These are phyloP conservation scores for Cerastis leucographa DNA, from an alignment of 2,888 invertebrate species.

Conservation along the genomic window DNA sequence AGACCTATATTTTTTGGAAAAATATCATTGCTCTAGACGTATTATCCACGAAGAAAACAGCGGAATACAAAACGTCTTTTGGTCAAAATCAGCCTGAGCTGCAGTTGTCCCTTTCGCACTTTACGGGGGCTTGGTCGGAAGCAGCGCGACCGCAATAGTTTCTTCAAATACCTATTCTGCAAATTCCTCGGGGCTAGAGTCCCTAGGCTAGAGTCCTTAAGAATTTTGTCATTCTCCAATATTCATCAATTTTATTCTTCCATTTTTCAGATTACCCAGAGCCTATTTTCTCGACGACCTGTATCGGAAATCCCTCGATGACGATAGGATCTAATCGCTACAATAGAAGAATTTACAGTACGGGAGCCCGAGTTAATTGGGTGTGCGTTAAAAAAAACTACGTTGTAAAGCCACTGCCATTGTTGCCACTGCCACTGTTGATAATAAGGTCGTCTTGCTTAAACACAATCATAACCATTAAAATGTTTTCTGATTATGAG, in stretches of 20 bases:
- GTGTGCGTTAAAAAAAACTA: constrained; percentile 71
- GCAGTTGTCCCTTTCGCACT: no score
- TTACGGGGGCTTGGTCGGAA: no score
- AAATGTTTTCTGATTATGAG: background rate
- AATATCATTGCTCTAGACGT: no score
- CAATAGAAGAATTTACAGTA: constrained; percentile 75
- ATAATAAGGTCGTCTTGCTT: constrained; percentile 69
- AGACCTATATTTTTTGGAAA: no score
- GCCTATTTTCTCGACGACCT: constrained; percentile 70
- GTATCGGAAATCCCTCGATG: constrained; percentile 76
- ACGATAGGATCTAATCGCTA: constrained; percentile 71
- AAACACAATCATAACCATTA: constrained; percentile 73
- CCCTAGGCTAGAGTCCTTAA: no score
- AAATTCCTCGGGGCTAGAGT: no score
- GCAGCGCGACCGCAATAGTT: no score
- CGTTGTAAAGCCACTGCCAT: constrained; percentile 74
- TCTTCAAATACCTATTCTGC: no score
- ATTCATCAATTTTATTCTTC: background rate
- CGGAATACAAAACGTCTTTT: no score
- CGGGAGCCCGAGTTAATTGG: constrained; percentile 71
- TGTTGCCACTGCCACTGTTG: no score
- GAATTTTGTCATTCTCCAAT: background rate
- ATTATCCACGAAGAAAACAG: no score
- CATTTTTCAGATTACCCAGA: constrained; percentile 51
- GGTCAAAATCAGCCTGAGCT: no score